Evolutionary conservation across 2,888 invertebrate genomes (phyloP).

Genomic region (Phortica okadai): DNA sequence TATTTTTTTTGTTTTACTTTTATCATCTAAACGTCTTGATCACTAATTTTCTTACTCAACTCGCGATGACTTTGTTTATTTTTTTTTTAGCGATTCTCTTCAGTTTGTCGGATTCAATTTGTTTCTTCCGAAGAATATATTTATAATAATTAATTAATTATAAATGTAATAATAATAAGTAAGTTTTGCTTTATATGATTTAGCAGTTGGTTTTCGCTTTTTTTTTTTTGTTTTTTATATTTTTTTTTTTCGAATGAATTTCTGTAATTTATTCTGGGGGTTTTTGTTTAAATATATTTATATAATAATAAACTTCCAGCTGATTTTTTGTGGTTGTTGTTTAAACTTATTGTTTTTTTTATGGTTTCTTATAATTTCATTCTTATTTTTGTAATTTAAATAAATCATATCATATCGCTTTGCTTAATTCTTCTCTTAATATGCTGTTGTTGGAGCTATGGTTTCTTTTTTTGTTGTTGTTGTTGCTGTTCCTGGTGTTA

Average conservation of each 20-base stretch:
- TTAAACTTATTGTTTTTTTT: constrained; percentile 29
- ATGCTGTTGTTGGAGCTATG: constrained; percentile 1
- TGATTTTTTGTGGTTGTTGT: constrained; percentile 22
- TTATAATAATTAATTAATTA: constrained; percentile 62
- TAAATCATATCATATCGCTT: constrained; percentile 16
- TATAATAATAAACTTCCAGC: constrained; percentile 43
- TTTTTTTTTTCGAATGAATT: constrained; percentile 58
- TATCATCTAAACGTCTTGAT: constrained; percentile 17
- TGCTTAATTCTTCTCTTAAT: not conserved
- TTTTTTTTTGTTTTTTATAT: constrained; percentile 44
- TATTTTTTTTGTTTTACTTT: constrained; percentile 20
- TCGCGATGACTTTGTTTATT: constrained; percentile 36
- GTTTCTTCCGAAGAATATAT: constrained; percentile 62
- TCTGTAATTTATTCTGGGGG: constrained; percentile 62
- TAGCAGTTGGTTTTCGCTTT: constrained; percentile 48
- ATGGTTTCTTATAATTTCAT: constrained; percentile 29
- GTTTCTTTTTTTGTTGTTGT: not conserved
- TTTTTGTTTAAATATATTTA: constrained; percentile 46
- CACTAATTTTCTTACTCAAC: constrained; percentile 2
- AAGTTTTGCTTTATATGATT: constrained; percentile 66
- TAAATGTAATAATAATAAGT: constrained; percentile 64
- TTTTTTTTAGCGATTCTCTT: not conserved
- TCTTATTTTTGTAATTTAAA: constrained; percentile 33
- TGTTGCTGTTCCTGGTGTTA: constrained; percentile 25
- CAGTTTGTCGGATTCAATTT: not conserved